Base-by-base conservation (phyloP, 2,113 vertebrate genomes). In the Cichladusa arquata region DNA sequence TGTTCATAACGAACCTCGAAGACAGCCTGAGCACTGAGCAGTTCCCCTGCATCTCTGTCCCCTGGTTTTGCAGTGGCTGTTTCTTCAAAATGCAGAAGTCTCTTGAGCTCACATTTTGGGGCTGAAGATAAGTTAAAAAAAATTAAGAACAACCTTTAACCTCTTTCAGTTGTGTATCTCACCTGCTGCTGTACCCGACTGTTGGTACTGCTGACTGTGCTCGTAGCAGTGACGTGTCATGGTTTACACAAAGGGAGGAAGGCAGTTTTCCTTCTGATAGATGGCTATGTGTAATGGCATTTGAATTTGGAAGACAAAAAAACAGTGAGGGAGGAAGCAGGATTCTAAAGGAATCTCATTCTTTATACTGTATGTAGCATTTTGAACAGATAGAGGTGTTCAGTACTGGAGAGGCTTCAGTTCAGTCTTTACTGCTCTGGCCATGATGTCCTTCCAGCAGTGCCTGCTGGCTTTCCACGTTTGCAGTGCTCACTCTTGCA, bases 221-320 rank as follows among this genome's bases (percentile, higher is more conserved):
- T 64, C 2, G 0, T 23, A 42, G 34, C 51, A 47, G 70, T 45
- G 88, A 54, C 0, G 3, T 83, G 50, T 72, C 5, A 2, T 62
- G 50, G 67, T 95, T 94, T 95, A n/a, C 90, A 73, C 56, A 88
- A 48, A 92, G 83, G 88, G 88, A 92, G 83, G 91, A 86, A 92
- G 36, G 51, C 6, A 5, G 5, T 50, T 94, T 81, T 47, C 33
- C 17, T 70, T 67, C 57, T n/a, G 48, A 69, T 77, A n/a, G 65
- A 64, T 1, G 31, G 61, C 28, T 67, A 69, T 91, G 87, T 88
- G 53, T 69, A 57, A 67, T 24, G 47, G 33, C 12, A 11, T 23
- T 65, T 90, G 44, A 62, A 56, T 82, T 51, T 80, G 13, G 31
- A 74, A 88, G 38, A 33, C 62, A 14, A 19, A 81, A 76, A 69